Conservation (phyloP, 2,888 invertebrate species). For the Papilio protenor region DNA sequence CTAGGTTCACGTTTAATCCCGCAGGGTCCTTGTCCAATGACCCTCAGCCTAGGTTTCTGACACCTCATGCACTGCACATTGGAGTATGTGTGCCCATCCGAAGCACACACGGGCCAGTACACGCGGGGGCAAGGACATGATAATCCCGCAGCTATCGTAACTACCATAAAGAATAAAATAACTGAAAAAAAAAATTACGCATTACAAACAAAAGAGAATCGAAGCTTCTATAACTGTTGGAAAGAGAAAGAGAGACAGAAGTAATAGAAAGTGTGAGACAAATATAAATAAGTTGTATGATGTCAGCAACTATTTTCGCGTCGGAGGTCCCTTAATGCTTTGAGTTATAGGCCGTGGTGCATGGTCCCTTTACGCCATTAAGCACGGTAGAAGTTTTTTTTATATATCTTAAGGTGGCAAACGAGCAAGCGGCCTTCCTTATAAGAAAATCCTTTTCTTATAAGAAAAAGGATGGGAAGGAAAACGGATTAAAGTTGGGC, state of each 20-base stretch:
- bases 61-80: conserved; percentile 55
- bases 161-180: conserved; percentile 26
- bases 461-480: no score
- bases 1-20: conserved; percentile 46
- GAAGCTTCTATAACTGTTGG: no score
- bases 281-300: no score
- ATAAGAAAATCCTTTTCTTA: no score
- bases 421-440: no score
- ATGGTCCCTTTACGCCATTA: no score
- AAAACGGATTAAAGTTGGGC: no score
- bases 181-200: conserved; percentile 33
- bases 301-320: no score
- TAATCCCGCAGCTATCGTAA: background rate
- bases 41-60: conserved; percentile 48
- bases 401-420: no score
- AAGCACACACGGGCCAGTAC: conserved; percentile 50
- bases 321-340: no score
- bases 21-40: conserved; percentile 50
- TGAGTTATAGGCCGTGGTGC: no score
- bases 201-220: background rate
- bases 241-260: background rate
- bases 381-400: no score
- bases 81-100: conserved; percentile 55
- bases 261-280: background rate
- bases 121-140: conserved; percentile 40